Base-by-base conservation (phyloP, 1,140 invertebrate species). In the Thaumatotibia leucotreta region DNA sequence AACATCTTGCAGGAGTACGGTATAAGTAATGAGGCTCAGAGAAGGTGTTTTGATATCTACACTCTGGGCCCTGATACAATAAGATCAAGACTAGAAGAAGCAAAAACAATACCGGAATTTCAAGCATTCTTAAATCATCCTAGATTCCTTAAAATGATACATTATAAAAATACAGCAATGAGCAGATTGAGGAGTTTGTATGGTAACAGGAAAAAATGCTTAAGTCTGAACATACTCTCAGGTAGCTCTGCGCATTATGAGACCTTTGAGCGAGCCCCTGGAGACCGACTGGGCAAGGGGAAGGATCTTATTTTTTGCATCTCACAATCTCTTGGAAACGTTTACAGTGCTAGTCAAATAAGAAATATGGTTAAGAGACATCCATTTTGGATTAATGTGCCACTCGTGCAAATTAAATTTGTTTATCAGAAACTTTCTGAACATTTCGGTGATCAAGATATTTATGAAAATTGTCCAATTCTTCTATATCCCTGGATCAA, bases 401-500 rank as follows among this genome's bases (percentile, higher is more conserved):
- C 92, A n/a, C 73, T 93, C n/a, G 3, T 82, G 0, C 81, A 92
- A 76, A 88, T 94, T 1, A 70, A 91, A 64, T 81, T 83, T 66
- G 92, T 92, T 3, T 86, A 87, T 69, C 39, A 88, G 58, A 91
- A 91, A 73, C 75, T 94, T 39, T 86, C 79, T 32, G 69, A 68
- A 62, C 20, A 88, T 22, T 94, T 92, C 80, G 74, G 80, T 10
- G 50, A 77, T 17, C 65, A 88, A 31, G 91, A 92, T 35, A 93
- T 94, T 77, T 91, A 80, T 74, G 74, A 88, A 45, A 93, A 93
- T 79, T 84, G 93, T 66, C 82, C 91, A 45, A 89, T 93, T 61
- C 63, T 93, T 31, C 76, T 94, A 39, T 93, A 94, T 86, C 91
- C 92, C 23, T 91, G 84, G 93, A 92, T 91, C 79, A 88, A 87